phyloP scores from a whole-genome alignment of 1,140 invertebrate species.

The Drusus annulatus region DNA sequence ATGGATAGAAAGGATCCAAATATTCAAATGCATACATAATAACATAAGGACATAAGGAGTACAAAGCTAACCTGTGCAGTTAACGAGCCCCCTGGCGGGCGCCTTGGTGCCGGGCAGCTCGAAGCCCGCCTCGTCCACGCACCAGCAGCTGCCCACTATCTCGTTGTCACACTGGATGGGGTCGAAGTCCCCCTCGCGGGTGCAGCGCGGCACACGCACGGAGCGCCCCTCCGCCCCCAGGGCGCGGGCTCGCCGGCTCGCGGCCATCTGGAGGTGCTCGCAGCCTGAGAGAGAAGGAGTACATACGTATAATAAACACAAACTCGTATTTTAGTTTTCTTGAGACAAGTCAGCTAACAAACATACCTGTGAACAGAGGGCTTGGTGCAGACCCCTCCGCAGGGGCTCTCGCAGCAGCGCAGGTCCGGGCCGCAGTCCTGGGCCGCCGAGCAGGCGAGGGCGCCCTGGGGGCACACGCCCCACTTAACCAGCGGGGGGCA shows the following conservation, averaged over 20 bases:
- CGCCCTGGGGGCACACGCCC: slow-evolving; percentile 63
- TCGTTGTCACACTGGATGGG: slow-evolving; percentile 81
- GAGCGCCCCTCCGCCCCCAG: slow-evolving; percentile 69
- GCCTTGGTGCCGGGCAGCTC: slow-evolving; percentile 84
- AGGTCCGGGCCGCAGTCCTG: slow-evolving; percentile 64
- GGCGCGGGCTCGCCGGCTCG: slow-evolving; percentile 75
- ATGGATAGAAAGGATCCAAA: too few relatives aligned
- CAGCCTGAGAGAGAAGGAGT: slow-evolving; percentile 73
- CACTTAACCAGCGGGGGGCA: slow-evolving; percentile 57
- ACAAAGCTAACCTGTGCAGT: slow-evolving; percentile 75
- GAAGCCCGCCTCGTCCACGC: slow-evolving; percentile 83
- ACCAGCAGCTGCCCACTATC: slow-evolving; percentile 82
- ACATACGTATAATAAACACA: too few relatives aligned
- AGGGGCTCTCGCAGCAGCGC: slow-evolving; percentile 66
- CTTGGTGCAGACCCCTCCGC: slow-evolving; percentile 67
- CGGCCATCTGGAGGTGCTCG: slow-evolving; percentile 77
- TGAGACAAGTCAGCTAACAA: too few relatives aligned
- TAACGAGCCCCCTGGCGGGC: slow-evolving; percentile 74
- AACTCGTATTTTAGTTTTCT: too few relatives aligned
- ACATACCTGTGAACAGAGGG: slow-evolving; percentile 65
- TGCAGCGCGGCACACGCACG: slow-evolving; percentile 80
- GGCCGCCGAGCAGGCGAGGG: slow-evolving; percentile 62
- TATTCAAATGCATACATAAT: too few relatives aligned
- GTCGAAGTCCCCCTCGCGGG: slow-evolving; percentile 81
- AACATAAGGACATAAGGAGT: too few relatives aligned